Conservation (phyloP, 2,113 vertebrate genomes). For the Noctilio leporinus region DNA sequence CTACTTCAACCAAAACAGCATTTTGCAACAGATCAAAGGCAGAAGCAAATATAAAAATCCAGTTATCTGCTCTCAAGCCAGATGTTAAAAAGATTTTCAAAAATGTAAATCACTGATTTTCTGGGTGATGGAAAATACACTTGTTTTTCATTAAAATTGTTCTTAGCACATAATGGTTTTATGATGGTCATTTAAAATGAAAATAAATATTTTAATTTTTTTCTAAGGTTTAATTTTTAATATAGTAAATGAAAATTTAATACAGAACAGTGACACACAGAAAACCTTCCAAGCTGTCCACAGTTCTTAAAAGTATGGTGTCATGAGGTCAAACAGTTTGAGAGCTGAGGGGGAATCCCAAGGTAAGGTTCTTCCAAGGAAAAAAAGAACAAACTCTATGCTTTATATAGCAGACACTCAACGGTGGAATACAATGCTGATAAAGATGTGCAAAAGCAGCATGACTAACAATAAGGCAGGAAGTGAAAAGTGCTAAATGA, state of each 20-base stretch:
- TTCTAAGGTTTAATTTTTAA: not conserved
- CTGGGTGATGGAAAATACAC: not conserved
- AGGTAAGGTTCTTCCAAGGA: not conserved
- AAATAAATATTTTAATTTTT: not conserved
- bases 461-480: constrained; percentile 1
- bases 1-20: not conserved
- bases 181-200: not conserved
- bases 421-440: not conserved
- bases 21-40: not conserved
- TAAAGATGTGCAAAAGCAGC: not conserved
- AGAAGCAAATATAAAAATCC: not conserved
- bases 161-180: not conserved
- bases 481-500: constrained; percentile 11
- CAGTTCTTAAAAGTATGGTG: not conserved
- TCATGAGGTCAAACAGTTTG: not conserved
- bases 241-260: not conserved
- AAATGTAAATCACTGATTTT: not conserved
- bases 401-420: not conserved
- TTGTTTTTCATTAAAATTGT: not conserved
- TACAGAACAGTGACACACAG: not conserved
- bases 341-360: not conserved
- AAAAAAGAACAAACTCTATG: not conserved
- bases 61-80: not conserved
- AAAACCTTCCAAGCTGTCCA: not conserved
- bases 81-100: not conserved